These are phyloP conservation scores for Athene noctua DNA, from an alignment of 2,113 vertebrate species.

Conservation along the genomic window DNA sequence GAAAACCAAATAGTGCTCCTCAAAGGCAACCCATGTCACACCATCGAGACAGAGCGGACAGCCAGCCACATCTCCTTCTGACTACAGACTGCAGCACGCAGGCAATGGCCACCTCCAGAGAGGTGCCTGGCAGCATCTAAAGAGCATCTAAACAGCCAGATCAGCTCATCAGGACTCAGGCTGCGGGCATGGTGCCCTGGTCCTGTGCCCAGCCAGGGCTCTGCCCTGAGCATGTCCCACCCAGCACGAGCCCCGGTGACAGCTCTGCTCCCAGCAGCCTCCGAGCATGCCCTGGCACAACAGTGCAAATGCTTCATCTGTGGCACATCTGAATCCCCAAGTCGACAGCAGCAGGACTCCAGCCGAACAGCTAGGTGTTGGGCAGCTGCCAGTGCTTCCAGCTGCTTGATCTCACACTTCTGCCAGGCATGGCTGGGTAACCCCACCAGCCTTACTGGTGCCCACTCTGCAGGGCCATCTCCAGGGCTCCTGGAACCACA, in stretches of 20 bases:
- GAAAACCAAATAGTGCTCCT: background rate
- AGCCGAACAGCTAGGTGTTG: background rate
- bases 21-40: background rate
- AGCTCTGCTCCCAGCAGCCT: background rate
- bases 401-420: background rate
- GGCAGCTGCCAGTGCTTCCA: background rate
- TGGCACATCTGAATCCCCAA: background rate
- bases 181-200: background rate
- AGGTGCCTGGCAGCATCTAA: accelerated
- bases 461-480: background rate
- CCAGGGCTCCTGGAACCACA: background rate
- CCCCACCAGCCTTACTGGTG: background rate
- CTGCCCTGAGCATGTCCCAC: background rate
- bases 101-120: background rate
- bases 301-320: background rate
- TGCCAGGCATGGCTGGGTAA: accelerated
- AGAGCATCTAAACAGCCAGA: background rate
- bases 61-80: background rate
- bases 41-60: background rate
- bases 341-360: accelerated
- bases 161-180: background rate
- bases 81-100: accelerated
- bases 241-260: background rate
- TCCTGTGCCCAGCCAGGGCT: background rate
- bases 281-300: accelerated